phyloP scores from a whole-genome alignment of 2,888 invertebrate species.

The Orthosia gothica region DNA sequence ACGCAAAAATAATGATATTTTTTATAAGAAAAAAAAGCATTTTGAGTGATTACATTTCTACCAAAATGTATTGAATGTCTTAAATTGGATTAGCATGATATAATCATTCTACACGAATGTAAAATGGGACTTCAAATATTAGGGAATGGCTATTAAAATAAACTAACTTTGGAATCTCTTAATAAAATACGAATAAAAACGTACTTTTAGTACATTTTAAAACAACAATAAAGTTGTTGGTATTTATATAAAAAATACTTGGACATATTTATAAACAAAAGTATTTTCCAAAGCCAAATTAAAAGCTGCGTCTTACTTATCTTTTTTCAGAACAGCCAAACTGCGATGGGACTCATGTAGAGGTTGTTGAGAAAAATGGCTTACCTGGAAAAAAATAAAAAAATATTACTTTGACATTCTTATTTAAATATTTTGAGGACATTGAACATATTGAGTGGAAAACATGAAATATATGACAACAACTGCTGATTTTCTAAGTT shows the following conservation, averaged over 20 bases:
- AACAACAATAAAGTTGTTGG: constrained; percentile 11
- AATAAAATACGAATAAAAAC: constrained; percentile 12
- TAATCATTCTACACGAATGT: not conserved
- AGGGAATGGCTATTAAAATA: not conserved
- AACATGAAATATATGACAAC: not conserved
- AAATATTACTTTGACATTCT: not conserved
- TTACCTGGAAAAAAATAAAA: constrained; percentile 51
- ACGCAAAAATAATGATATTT: not conserved
- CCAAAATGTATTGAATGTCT: constrained; percentile 2
- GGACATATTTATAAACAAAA: not conserved
- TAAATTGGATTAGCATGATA: constrained; percentile 6
- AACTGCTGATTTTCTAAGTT: not conserved
- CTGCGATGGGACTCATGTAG: not conserved
- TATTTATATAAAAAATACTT: not conserved
- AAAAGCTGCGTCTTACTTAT: constrained; percentile 4
- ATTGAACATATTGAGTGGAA: not conserved
- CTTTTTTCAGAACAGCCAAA: not conserved
- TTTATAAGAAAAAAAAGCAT: not conserved
- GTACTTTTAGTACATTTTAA: constrained; percentile 3
- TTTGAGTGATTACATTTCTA: not conserved
- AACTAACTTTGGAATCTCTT: constrained; percentile 8
- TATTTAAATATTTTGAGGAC: not conserved
- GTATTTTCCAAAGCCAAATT: not conserved
- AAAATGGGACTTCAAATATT: not conserved
- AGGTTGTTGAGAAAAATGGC: not conserved